These are phyloP conservation scores for Dermatophagoides farinae DNA, from an alignment of 1,140 invertebrate genomes.

Conservation along the genomic window DNA sequence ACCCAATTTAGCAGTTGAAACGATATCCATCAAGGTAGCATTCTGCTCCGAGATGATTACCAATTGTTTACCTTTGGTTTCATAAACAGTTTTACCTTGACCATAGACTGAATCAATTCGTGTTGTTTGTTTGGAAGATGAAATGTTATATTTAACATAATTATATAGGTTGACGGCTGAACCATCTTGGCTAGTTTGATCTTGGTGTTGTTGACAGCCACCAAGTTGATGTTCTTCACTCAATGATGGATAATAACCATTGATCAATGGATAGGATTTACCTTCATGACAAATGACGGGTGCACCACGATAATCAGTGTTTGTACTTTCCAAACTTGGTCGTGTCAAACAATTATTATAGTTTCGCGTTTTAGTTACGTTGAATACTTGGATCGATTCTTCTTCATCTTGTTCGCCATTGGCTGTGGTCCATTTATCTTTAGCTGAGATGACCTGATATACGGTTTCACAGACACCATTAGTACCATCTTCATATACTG, in stretches of 20 bases:
- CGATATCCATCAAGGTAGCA: not conserved
- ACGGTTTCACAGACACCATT: constrained; percentile 18
- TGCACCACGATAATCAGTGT: constrained; percentile 11
- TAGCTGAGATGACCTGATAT: constrained; percentile 11
- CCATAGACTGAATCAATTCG: constrained; percentile 6
- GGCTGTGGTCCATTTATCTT: not conserved
- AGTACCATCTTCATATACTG: constrained; percentile 15
- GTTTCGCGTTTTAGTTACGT: constrained; percentile 19
- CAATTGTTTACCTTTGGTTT: constrained; percentile 10
- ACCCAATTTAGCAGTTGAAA: not conserved
- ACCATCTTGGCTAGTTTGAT: not conserved
- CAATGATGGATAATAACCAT: constrained; percentile 12
- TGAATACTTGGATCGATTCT: constrained; percentile 15
- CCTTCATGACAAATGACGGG: constrained; percentile 5
- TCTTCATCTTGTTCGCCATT: not conserved
- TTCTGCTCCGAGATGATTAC: constrained; percentile 9
- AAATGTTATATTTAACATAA: constrained; percentile 15
- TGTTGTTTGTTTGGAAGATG: not conserved
- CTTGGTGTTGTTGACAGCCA: not conserved
- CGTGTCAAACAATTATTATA: constrained; percentile 20
- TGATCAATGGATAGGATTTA: not conserved
- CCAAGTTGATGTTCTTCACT: not conserved
- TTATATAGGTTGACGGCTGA: constrained; percentile 10
- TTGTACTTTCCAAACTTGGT: constrained; percentile 12
- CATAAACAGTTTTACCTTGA: constrained; percentile 10